These are phyloP conservation scores for Sus cebifrons DNA, from an alignment of 2,797 vertebrate species.

Conservation along the genomic window DNA sequence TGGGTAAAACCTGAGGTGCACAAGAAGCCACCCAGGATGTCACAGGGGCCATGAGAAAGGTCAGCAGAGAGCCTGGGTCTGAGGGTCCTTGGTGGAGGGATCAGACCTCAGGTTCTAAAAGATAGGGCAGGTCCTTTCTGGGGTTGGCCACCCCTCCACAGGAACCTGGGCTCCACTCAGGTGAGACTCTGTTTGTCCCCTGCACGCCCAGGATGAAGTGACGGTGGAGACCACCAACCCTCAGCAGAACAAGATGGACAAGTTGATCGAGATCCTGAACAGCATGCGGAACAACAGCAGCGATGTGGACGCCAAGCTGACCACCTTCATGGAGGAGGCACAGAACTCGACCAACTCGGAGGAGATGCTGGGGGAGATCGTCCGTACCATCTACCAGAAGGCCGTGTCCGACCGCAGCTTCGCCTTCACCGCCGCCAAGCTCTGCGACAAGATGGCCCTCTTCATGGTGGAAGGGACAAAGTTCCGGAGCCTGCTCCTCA, in stretches of 20 bases:
- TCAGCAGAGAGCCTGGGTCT: neutral
- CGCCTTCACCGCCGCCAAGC: slow-evolving; percentile 96
- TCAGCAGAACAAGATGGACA: slow-evolving; percentile 96
- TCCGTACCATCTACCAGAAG: slow-evolving; percentile 96
- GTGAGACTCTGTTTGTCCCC: slow-evolving; percentile 73
- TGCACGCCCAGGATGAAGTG: slow-evolving; percentile 94
- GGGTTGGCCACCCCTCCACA: fast-evolving
- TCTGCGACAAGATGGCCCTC: slow-evolving; percentile 98
- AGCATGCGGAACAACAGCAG: slow-evolving; percentile 98
- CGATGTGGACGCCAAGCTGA: slow-evolving; percentile 95
- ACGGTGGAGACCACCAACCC: slow-evolving; percentile 90
- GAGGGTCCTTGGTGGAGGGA: neutral
- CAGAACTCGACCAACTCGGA: slow-evolving; percentile 96
- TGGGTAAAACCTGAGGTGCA: neutral
- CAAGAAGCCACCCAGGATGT: neutral
- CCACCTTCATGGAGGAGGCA: slow-evolving; percentile 98
- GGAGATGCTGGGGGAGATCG: slow-evolving; percentile 96
- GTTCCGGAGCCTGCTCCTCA: slow-evolving; percentile 98
- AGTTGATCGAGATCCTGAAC: slow-evolving; percentile 96
- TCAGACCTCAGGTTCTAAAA: neutral
- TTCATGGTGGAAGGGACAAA: slow-evolving; percentile 99
- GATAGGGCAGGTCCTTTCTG: neutral
- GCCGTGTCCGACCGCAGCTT: slow-evolving; percentile 97
- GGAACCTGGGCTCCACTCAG: slow-evolving; percentile 58
- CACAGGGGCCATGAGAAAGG: neutral